phyloP scores from a whole-genome alignment of 2,113 vertebrate species.

The Rhinoptilus africanus region DNA sequence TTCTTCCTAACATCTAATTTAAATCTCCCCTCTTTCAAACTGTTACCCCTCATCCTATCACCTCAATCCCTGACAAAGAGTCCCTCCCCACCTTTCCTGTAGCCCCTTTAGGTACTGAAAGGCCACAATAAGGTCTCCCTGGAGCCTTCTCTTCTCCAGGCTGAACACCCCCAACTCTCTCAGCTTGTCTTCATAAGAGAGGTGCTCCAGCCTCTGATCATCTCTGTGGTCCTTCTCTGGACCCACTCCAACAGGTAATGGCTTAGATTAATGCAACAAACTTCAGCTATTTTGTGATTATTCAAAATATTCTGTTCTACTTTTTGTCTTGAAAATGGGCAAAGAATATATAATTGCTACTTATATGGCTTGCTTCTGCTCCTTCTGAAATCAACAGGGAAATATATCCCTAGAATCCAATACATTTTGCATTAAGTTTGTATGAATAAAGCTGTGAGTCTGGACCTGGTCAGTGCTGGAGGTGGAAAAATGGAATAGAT shows the following conservation, averaged over 20 bases:
- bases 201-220: not conserved
- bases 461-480: not conserved
- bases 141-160: not conserved
- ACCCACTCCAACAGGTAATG: not conserved
- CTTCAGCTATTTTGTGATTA: not conserved
- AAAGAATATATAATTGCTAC: not conserved
- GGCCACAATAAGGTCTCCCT: not conserved
- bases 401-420: not conserved
- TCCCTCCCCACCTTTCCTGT: not conserved
- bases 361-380: not conserved
- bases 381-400: not conserved
- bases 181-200: not conserved
- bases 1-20: not conserved
- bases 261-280: not conserved
- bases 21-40: not conserved
- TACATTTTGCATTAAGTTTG: not conserved
- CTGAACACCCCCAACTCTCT: not conserved
- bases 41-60: not conserved
- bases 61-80: not conserved
- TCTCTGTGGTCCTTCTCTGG: not conserved
- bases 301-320: not conserved
- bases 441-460: not conserved
- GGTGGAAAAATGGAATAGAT: not conserved
- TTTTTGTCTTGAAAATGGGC: not conserved
- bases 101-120: not conserved